Evolutionary conservation across 2,113 vertebrate species (phyloP).

Genomic region (Mugil cephalus): DNA sequence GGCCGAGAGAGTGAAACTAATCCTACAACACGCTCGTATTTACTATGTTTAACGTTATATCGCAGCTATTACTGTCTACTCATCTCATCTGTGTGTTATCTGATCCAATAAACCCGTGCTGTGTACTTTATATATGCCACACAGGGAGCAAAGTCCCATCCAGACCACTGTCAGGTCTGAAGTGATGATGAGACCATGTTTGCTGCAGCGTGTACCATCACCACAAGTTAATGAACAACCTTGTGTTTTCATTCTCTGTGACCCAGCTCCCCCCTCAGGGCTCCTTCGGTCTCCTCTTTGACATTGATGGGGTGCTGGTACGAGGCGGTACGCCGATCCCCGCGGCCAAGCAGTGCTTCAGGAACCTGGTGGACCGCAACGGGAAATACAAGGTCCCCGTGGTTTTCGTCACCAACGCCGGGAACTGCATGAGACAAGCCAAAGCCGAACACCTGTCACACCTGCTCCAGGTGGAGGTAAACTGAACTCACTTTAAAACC

Average conservation of each 20-base stretch:
- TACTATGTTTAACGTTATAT: background rate
- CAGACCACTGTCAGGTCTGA: background rate
- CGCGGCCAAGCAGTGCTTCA: conserved; percentile 90
- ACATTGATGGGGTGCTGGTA: conserved; percentile 95
- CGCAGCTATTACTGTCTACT: background rate
- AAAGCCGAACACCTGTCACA: conserved; percentile 91
- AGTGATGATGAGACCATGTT: background rate
- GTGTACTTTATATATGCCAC: background rate
- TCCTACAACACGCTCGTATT: background rate
- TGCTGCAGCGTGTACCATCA: background rate
- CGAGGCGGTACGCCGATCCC: conserved; percentile 90
- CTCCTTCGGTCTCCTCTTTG: conserved; percentile 93
- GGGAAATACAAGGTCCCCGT: conserved; percentile 92
- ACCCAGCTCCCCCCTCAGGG: conserved; percentile 66
- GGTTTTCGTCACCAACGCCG: conserved; percentile 96
- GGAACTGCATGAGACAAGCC: conserved; percentile 88
- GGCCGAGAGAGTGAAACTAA: no score
- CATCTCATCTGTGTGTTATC: background rate
- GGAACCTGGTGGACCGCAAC: conserved; percentile 80
- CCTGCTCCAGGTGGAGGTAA: conserved; percentile 90
- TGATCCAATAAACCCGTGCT: background rate
- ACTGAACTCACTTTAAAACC: background rate
- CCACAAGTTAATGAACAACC: conserved; percentile 40
- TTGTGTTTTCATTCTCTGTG: conserved; percentile 11
- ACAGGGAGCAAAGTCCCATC: conserved; percentile 20